Evolutionary conservation across 2,888 invertebrate genomes (phyloP).

Genomic region (Caprella mutica): DNA sequence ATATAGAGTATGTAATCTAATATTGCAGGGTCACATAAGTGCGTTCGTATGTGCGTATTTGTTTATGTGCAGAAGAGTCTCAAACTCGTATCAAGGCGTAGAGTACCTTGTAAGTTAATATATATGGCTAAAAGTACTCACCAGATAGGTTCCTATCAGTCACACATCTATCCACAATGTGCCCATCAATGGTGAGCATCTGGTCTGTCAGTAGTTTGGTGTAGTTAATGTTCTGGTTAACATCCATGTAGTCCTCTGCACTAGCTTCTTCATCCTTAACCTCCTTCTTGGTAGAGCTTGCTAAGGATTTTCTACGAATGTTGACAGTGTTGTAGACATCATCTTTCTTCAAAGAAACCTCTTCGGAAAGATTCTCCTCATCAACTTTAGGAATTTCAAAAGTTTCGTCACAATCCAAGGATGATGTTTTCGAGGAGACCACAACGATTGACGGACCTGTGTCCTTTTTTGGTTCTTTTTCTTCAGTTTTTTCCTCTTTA

Average conservation of each 20-base stretch:
- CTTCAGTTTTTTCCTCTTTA: background rate
- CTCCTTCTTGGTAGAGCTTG: constrained; percentile 1
- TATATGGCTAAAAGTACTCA: constrained; percentile 12
- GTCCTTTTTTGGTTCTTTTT: too few species aligned
- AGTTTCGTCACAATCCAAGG: too few species aligned
- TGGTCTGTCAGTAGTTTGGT: constrained; percentile 28
- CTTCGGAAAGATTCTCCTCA: too few species aligned
- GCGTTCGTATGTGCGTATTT: too few species aligned
- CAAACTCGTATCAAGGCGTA: too few species aligned
- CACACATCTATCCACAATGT: constrained; percentile 28
- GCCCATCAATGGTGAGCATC: constrained; percentile 24
- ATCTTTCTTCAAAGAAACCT: constrained; percentile 18
- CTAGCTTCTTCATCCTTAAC: background rate
- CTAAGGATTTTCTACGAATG: constrained; percentile 5
- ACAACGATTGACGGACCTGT: too few species aligned
- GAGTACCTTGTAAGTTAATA: too few species aligned
- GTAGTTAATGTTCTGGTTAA: constrained; percentile 14
- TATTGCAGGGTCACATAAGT: too few species aligned
- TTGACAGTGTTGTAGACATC: constrained; percentile 17
- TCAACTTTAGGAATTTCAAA: too few species aligned
- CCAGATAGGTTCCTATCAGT: constrained; percentile 26
- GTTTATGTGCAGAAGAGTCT: too few species aligned
- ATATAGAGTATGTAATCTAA: too few species aligned
- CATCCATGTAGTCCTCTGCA: constrained; percentile 7
- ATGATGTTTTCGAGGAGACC: too few species aligned